phyloP scores from a whole-genome alignment of 2,888 invertebrate genomes.

The Rosalia funebris region DNA sequence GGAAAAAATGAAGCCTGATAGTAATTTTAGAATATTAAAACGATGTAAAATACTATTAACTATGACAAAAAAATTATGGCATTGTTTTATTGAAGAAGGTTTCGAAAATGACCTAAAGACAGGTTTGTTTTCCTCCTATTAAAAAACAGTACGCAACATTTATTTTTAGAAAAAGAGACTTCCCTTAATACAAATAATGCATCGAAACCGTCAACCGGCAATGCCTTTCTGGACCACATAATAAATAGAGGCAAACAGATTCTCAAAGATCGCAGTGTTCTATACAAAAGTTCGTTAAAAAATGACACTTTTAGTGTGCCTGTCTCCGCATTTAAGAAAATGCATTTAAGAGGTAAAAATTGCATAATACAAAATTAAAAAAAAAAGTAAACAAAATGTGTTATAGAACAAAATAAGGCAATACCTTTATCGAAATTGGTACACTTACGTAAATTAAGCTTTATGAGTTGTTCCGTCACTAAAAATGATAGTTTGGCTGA shows the following conservation, averaged over 20 bases:
- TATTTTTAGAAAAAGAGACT: slow-evolving; percentile 4
- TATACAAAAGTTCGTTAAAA: slow-evolving; percentile 52
- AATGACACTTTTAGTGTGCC: slow-evolving; percentile 19
- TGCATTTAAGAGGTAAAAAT: slow-evolving; percentile 19
- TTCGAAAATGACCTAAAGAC: slow-evolving; percentile 6
- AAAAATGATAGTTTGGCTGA: slow-evolving; percentile 37
- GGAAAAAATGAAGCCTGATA: slow-evolving; percentile 35
- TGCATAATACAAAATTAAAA: neutral
- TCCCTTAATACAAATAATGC: neutral
- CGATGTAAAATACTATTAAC: slow-evolving; percentile 53
- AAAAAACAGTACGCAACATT: too few relatives aligned
- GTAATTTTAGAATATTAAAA: slow-evolving; percentile 50
- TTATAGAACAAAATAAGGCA: slow-evolving; percentile 35
- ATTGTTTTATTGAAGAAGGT: slow-evolving; percentile 45
- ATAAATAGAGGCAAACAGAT: slow-evolving; percentile 54
- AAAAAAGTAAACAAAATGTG: neutral
- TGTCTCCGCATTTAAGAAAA: slow-evolving; percentile 14
- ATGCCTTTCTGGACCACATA: slow-evolving; percentile 50
- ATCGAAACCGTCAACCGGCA: slow-evolving; percentile 27
- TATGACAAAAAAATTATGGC: slow-evolving; percentile 47
- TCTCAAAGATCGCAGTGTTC: slow-evolving; percentile 57
- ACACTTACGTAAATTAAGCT: slow-evolving; percentile 41
- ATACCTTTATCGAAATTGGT: slow-evolving; percentile 39
- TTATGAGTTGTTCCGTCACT: slow-evolving; percentile 27
- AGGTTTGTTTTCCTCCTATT: too few relatives aligned